Percentiles rank a stretch among this genome's conserved stretches.
Conservation (phyloP, 2,888 invertebrate species). For the Luperina testacea region DNA sequence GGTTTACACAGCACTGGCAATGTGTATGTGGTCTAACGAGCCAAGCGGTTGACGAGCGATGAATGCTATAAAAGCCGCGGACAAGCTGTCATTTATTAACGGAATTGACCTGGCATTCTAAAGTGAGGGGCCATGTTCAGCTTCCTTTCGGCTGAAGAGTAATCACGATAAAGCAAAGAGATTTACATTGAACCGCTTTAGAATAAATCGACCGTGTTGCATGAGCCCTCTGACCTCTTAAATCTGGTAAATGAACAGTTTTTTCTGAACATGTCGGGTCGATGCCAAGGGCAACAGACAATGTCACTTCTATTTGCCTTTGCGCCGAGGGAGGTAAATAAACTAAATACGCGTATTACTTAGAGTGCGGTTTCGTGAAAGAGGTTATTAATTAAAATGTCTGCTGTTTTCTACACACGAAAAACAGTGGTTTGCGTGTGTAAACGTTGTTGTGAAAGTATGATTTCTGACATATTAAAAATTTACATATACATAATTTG, state of each 20-base stretch:
- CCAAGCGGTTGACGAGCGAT: conserved; percentile 41
- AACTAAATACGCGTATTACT: conserved; percentile 72
- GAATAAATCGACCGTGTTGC: conserved; percentile 65
- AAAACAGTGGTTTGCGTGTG: conserved; percentile 33
- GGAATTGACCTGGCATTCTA: conserved; percentile 57
- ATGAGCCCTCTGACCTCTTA: conserved; percentile 63
- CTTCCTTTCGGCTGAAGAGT: conserved; percentile 58
- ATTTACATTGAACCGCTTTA: conserved; percentile 67
- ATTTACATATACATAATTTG: conserved; percentile 24
- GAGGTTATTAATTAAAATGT: conserved; percentile 68
- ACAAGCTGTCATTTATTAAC: conserved; percentile 60
- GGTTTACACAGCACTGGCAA: conserved; percentile 22
- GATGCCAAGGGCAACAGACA: conserved; percentile 82
- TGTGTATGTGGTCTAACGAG: conserved; percentile 50
- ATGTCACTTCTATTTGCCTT: conserved; percentile 88
- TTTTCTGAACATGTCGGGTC: conserved; percentile 68
- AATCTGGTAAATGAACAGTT: conserved; percentile 69
- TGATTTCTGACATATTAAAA: conserved; percentile 29
- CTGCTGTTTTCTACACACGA: conserved; percentile 38
- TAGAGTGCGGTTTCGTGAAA: conserved; percentile 61
- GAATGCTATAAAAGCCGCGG: conserved; percentile 46
- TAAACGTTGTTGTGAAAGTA: conserved; percentile 31
- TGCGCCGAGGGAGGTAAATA: conserved; percentile 81
- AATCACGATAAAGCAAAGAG: conserved; percentile 67
- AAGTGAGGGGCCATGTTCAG: conserved; percentile 47